Evolutionary conservation across 2,113 vertebrate species (phyloP), one percentile per base, ranked within the genome.

Genomic region (Corythornis cristatus): DNA sequence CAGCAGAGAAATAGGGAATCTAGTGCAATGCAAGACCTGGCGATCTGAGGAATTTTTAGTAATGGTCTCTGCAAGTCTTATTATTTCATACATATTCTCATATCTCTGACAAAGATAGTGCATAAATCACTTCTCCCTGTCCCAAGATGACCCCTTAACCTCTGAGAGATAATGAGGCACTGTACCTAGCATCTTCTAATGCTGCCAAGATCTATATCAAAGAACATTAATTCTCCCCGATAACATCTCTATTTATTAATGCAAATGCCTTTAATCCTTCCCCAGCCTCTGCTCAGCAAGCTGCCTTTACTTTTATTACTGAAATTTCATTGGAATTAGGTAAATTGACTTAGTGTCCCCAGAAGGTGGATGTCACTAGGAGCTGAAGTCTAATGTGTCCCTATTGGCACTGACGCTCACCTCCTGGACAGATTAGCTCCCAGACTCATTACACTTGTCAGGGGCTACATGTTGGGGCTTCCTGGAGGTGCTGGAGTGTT

Each of bases 231-330:
- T 96, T 95, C 89, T 90, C 89, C 87, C 64, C 29, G 76, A 96
- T 96, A 93, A 95, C 89, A 85, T 96, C 94, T 96, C 95, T 96
- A 94, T 96, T 97, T 97, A 93, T 97, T 95, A 96, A 96, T 94
- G 93, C 96, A 96, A 94, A 96, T 94, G 77, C 87, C 83, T 94
- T 91, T 94, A 94, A 94, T 93, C 88, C 74, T 82, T 94, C 80
- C 91, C 60, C 51, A 81, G 79, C 61, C 78, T 90, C 82, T 66
- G 77, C 70, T 96, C 85, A 2, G 12, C 83, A 75, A 31, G 8
- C 65, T 57, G 83, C 67, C 93, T 93, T 93, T 70, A 77, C 90
- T 95, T 86, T 83, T 86, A 86, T 93, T 80, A 79, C 79, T 9
- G 18, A 96, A 86, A 94, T 91, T 88, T 87, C 87, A 42, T 23